Conservation (phyloP, 2,888 invertebrate genomes). For the Dione vanillae region DNA sequence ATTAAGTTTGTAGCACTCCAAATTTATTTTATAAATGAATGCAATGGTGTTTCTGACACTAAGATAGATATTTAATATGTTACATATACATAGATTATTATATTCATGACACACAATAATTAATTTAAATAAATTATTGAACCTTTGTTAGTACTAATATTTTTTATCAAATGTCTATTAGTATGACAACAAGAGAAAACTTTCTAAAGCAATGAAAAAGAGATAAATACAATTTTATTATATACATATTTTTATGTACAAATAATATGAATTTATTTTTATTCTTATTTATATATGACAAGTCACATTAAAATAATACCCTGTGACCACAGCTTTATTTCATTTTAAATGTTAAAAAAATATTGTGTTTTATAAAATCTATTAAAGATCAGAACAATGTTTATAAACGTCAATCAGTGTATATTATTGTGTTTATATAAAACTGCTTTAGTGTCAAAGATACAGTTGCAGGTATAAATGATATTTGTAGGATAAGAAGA, state of each 20-base stretch:
- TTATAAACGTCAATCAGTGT: not conserved
- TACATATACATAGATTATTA: constrained; percentile 13
- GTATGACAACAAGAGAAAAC: not conserved
- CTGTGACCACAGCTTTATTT: constrained; percentile 12
- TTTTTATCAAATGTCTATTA: constrained; percentile 3
- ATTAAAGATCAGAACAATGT: not conserved
- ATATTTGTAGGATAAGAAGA: constrained; percentile 55
- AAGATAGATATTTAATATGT: constrained; percentile 32
- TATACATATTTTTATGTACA: not conserved
- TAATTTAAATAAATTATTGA: constrained; percentile 19
- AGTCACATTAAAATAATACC: constrained; percentile 1
- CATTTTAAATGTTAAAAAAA: not conserved
- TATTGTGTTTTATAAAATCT: constrained; percentile 1
- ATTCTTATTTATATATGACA: not conserved
- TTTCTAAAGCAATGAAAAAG: not conserved
- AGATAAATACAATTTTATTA: not conserved
- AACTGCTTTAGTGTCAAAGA: constrained; percentile 56
- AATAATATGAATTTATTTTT: not conserved
- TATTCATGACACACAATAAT: constrained; percentile 13
- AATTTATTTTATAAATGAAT: constrained; percentile 59
- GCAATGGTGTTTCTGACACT: constrained; percentile 61
- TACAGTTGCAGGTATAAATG: constrained; percentile 56
- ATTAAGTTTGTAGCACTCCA: constrained; percentile 79
- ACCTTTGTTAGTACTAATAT: constrained; percentile 3
- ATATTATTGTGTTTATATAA: constrained; percentile 14